Evolutionary conservation across 2,113 vertebrate species (phyloP), one percentile per base, ranked within the genome.

Genomic region (Dasyprocta punctata): DNA sequence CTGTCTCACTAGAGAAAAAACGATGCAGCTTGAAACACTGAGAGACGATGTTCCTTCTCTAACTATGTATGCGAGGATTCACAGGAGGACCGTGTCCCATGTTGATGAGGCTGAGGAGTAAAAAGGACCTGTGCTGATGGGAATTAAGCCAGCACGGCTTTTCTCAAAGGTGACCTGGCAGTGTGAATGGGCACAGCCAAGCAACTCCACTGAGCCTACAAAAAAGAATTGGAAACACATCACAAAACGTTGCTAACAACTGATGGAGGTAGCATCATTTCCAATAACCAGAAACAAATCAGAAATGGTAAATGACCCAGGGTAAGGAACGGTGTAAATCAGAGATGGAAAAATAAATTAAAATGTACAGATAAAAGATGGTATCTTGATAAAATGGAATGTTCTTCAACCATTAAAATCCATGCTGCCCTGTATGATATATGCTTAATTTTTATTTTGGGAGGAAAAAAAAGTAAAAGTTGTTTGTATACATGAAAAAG

Each of bases 361-460:
- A 90, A 90, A 56, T 61, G 1, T 4, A 26, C 54, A 63, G 80
- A 90, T 86, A 49, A 86, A 87, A 82, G 49, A 44, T 19, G 26
- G 10, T 16, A 67, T 11, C 24, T 3, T 75, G 52, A 54, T 67
- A n/a, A 2, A 47, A 30, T 56, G 24, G 14, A 41, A 38, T 26
- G 54, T 41, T 7, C 44, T 47, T 58, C 63, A 82, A n/a, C 44
- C 33, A 44, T 38, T 38, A 77, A 52, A 85, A 78, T 16, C 36
- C 49, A 60, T 11, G 30, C 9, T 71, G 30, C 10, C 36, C 47
- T 60, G 28, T 9, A 38, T 82, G 78, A 71, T 7, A 65, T 33
- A 3, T 56, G 63, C 24, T 86, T 96, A 85, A 49, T 92, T 94
- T 86, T 95, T 33, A 41, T 87, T 83, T 5, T 47, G 2, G n/a